These are phyloP conservation scores for Brevimyrus niger DNA, from an alignment of 2,113 vertebrate species.

Conservation along the genomic window DNA sequence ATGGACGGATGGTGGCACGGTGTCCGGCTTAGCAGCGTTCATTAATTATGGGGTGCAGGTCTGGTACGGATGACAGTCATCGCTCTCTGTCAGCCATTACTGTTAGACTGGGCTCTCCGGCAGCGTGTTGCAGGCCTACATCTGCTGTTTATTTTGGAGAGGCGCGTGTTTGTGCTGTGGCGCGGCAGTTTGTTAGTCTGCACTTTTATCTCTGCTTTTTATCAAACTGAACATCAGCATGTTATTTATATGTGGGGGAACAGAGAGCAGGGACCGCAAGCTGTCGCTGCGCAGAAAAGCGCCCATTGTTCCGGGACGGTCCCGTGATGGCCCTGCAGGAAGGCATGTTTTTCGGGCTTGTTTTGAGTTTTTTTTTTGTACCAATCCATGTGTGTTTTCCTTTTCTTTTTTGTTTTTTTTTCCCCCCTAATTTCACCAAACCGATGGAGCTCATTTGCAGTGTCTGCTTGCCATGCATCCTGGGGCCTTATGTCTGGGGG, in stretches of 20 bases:
- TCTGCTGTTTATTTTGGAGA: constrained; percentile 13
- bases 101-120: not conserved
- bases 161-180: not conserved
- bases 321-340: not conserved
- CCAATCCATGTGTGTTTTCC: not conserved
- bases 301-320: not conserved
- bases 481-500: not conserved
- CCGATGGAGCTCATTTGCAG: not conserved
- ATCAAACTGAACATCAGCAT: constrained; percentile 17
- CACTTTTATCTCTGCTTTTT: constrained; percentile 25
- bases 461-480: not conserved
- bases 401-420: not conserved
- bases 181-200: constrained; percentile 3
- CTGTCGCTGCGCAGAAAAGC: not conserved
- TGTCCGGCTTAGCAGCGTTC: not conserved
- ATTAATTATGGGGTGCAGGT: not conserved
- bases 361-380: not conserved
- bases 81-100: not conserved
- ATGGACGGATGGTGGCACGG: not conserved
- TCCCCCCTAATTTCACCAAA: not conserved
- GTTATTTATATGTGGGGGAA: constrained; percentile 26
- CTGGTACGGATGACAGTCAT: not conserved
- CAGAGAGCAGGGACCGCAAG: not conserved
- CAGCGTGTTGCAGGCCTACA: not conserved
- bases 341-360: not conserved